Evolutionary conservation across 1,140 invertebrate genomes (phyloP), one percentile per base, ranked within the genome.

Genomic region (Mamestra configurata): DNA sequence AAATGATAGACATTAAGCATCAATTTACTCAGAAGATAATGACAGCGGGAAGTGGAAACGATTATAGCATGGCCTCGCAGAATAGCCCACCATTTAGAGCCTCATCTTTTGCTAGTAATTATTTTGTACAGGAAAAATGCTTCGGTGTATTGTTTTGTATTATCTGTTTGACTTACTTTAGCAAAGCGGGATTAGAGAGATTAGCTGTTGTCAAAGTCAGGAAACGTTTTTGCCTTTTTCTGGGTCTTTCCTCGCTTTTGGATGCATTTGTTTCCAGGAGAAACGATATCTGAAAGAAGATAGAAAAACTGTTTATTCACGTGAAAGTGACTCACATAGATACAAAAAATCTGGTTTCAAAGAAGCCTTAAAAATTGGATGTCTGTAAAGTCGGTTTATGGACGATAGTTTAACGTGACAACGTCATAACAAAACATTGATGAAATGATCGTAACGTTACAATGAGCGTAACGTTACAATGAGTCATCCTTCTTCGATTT

Each of bases 21-120:
- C 75, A 77, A 77, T 77, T 77, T 77, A 77, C 75, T 22, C 59
- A 15, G 31, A 13, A 77, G 75, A 77, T 77, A 77, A 77, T 77
- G 46, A 53, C 59, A 46, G 27, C 7, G 75, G 59, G 20, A 77
- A 77, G 75, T 77, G 75, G 75, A 77, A 77, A 46, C 59, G 59
- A 77, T 77, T 77, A 77, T 59, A 59, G 37, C 20, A 27, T 20
- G 27, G 20, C 73, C 57, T 35, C 57, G n/a, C 59, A 66, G 53
- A 66, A 77, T 77, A 66, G 46, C 59, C 57, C 18, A 13, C 43
- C 64, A 64, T 76, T 77, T 59, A 77, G 75, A 53, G 59, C 18
- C 35, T 51, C 59, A 66, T 66, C 59, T 61, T 76, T 61, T 49
- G 27, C 31, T 15, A 40, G 59, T 77, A 77, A 77, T 77, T 77